Evolutionary conservation across 2,797 vertebrate genomes (phyloP).

Genomic region (Lycodopsis pacificus): DNA sequence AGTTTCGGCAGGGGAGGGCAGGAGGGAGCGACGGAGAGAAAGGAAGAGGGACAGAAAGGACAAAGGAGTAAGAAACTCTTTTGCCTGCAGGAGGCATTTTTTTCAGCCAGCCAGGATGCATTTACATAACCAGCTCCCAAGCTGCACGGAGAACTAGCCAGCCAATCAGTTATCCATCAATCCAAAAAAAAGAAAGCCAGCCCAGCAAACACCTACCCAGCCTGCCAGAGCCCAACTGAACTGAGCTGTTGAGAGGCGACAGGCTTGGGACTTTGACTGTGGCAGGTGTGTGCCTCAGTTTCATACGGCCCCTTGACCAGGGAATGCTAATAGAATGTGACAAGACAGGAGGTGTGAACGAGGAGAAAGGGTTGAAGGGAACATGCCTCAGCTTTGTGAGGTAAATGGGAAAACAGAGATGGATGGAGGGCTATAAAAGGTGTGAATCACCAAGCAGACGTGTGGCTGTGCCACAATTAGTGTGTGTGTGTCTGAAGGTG

Average conservation of each 20-base stretch:
- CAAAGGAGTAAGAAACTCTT: conserved; percentile 28
- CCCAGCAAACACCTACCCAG: conserved; percentile 30
- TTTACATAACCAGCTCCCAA: conserved; percentile 55
- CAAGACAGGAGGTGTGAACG: conserved; percentile 66
- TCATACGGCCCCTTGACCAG: conserved; percentile 58
- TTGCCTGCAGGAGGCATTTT: conserved; percentile 34
- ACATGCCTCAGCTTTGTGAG: conserved; percentile 43
- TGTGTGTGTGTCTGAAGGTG: conserved; percentile 12
- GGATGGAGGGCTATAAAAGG: conserved; percentile 21
- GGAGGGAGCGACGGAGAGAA: conserved; percentile 36
- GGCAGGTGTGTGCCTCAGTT: conserved; percentile 71
- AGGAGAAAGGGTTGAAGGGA: conserved; percentile 50
- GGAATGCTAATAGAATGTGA: conserved; percentile 68
- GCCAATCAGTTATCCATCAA: conserved; percentile 48
- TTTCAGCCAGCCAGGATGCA: conserved; percentile 33
- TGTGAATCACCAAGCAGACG: conserved; percentile 34
- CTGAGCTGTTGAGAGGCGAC: conserved; percentile 53
- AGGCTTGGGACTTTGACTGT: conserved; percentile 44
- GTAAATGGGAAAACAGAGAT: conserved; percentile 41
- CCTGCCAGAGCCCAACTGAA: conserved; percentile 21
- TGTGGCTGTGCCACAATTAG: conserved; percentile 6
- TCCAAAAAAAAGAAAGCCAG: conserved; percentile 23
- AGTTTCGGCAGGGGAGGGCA: conserved; percentile 37
- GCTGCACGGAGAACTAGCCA: conserved; percentile 30
- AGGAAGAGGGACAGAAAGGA: conserved; percentile 39